Conservation (phyloP, 1,140 invertebrate genomes). For the Helicorthomorpha holstii region DNA sequence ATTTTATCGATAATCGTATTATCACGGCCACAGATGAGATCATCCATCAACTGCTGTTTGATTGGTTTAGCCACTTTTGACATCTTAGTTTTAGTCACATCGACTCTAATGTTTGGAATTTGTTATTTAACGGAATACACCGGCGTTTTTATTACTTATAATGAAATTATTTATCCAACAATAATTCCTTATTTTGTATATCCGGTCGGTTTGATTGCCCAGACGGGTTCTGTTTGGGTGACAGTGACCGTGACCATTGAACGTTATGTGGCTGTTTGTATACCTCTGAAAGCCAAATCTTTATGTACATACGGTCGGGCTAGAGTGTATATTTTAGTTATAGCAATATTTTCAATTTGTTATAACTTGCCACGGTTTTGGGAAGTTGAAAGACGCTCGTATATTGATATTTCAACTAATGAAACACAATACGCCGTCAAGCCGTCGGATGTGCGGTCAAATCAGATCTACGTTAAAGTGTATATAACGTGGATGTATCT, state of each 20-base stretch:
- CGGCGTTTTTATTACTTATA: conserved; percentile 52
- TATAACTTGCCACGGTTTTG: conserved; percentile 67
- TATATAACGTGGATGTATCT: conserved; percentile 89
- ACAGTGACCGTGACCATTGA: conserved; percentile 90
- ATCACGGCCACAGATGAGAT: conserved; percentile 78
- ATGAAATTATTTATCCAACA: conserved; percentile 51
- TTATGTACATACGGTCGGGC: conserved; percentile 82
- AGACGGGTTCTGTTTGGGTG: conserved; percentile 85
- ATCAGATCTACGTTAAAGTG: conserved; percentile 55
- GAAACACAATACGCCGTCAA: conserved; percentile 33
- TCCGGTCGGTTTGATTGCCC: conserved; percentile 63
- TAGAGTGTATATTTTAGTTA: conserved; percentile 62
- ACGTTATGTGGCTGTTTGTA: conserved; percentile 88
- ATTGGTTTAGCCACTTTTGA: conserved; percentile 81
- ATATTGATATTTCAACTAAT: conserved; percentile 11
- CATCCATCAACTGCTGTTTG: conserved; percentile 82
- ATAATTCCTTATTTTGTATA: conserved; percentile 67
- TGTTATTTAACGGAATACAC: conserved; percentile 66
- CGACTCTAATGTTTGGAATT: conserved; percentile 70
- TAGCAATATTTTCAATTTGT: conserved; percentile 58
- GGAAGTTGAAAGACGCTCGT: conserved; percentile 23
- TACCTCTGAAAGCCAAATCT: conserved; percentile 68
- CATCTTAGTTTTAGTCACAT: conserved; percentile 67
- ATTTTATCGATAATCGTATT: conserved; percentile 76
- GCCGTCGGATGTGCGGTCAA: conserved; percentile 47